Evolutionary conservation across 2,888 invertebrate genomes (phyloP).

Genomic region (Epirrhoe alternata): DNA sequence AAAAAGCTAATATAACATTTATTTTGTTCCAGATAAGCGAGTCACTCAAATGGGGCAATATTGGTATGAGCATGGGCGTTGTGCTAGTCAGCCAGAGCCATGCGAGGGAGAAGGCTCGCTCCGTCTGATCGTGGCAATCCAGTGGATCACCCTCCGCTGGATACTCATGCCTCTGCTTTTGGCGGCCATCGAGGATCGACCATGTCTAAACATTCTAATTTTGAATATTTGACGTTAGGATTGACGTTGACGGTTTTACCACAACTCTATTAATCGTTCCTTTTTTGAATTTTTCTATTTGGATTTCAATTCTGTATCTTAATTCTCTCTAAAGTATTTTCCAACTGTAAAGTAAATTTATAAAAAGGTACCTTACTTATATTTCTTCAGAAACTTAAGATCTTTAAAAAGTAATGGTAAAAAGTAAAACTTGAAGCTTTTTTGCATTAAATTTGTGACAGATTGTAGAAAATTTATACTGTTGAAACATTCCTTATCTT

Average conservation of each 20-base stretch:
- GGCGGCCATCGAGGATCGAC: constrained; percentile 70
- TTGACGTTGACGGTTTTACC: constrained; percentile 14
- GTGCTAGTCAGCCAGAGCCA: constrained; percentile 85
- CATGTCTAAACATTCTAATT: constrained; percentile 58
- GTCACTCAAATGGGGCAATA: constrained; percentile 89
- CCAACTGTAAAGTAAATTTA: background rate
- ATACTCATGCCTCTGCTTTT: constrained; percentile 75
- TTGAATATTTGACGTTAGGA: constrained; percentile 28
- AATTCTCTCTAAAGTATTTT: background rate
- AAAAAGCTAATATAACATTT: constrained; percentile 31
- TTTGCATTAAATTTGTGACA: constrained; percentile 31
- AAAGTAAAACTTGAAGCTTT: constrained; percentile 20
- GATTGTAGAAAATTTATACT: constrained; percentile 34
- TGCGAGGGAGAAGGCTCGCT: constrained; percentile 73
- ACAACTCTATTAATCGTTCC: constrained; percentile 34
- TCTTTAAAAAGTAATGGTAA: constrained; percentile 10
- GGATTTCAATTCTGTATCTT: constrained; percentile 20
- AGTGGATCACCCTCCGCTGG: constrained; percentile 70
- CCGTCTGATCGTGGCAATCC: constrained; percentile 74
- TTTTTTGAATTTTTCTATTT: constrained; percentile 33
- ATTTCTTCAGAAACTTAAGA: background rate
- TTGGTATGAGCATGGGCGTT: constrained; percentile 89
- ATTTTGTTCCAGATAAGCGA: constrained; percentile 88
- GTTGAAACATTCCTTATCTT: constrained; percentile 55
- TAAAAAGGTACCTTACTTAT: background rate